Evolutionary conservation across 30 jellyfish, hydroid and myxozoan species (phyloP).

Genomic region (Phacellophora camtschatica): DNA sequence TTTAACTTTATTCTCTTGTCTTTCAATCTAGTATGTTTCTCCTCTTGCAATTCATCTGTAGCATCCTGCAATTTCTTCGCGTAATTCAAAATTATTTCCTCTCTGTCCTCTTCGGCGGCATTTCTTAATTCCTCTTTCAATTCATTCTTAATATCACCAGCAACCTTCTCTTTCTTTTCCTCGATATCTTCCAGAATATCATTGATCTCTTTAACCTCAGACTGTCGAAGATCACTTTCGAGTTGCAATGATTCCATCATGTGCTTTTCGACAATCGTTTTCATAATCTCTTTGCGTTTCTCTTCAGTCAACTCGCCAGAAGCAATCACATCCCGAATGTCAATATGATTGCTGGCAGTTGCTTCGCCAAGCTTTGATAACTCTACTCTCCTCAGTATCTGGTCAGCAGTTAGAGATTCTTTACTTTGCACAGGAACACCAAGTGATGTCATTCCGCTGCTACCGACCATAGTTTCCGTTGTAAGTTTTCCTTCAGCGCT

Average conservation of each 20-base stretch:
- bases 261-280: slow-evolving; percentile 78
- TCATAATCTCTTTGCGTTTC: slow-evolving; percentile 73
- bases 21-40: slow-evolving; percentile 62
- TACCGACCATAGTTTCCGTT: slow-evolving; percentile 2
- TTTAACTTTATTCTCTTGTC: slow-evolving; percentile 46
- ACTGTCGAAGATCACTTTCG: slow-evolving; percentile 68
- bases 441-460: background rate
- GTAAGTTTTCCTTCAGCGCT: background rate
- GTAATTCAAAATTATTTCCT: slow-evolving; percentile 60
- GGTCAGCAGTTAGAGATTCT: slow-evolving; percentile 70
- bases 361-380: slow-evolving; percentile 87
- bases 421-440: slow-evolving; percentile 22
- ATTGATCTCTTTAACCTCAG: slow-evolving; percentile 76
- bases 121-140: slow-evolving; percentile 64
- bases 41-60: slow-evolving; percentile 48
- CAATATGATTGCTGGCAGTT: slow-evolving; percentile 60
- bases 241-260: slow-evolving; percentile 79
- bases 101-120: slow-evolving; percentile 75
- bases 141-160: slow-evolving; percentile 41
- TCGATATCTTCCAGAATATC: slow-evolving; percentile 65
- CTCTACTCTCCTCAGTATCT: slow-evolving; percentile 71
- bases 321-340: slow-evolving; percentile 65
- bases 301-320: slow-evolving; percentile 92
- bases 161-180: slow-evolving; percentile 54
- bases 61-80: slow-evolving; percentile 76